phyloP scores from a whole-genome alignment of 2,113 vertebrate species.

The Pseudolaguvia tuberculata region DNA sequence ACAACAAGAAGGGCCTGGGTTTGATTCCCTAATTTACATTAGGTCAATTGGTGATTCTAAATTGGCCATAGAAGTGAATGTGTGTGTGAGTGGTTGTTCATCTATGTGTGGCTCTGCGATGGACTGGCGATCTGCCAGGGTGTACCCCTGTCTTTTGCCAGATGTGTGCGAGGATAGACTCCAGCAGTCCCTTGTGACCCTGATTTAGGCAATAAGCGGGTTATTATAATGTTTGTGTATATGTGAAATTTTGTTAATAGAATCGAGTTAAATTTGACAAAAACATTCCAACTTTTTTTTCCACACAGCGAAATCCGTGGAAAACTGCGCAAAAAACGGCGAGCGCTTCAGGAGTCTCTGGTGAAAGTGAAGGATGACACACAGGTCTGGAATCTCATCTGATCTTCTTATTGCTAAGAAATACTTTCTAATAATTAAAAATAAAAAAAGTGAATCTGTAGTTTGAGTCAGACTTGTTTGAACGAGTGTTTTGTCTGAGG shows the following conservation, averaged over 20 bases:
- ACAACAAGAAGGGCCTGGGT: too few species aligned
- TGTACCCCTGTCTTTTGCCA: too few species aligned
- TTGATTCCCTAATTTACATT: too few species aligned
- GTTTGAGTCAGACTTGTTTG: not conserved
- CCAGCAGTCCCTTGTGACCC: too few species aligned
- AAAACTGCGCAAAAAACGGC: slow-evolving; percentile 63
- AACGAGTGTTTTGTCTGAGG: not conserved
- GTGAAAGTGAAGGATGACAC: slow-evolving; percentile 58
- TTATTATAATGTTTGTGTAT: not conserved
- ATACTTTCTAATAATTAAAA: not conserved
- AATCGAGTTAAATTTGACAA: not conserved
- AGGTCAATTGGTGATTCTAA: too few species aligned
- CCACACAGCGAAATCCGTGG: slow-evolving; percentile 53
- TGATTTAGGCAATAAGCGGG: too few species aligned
- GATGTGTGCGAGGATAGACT: too few species aligned
- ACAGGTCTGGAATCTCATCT: slow-evolving; percentile 55
- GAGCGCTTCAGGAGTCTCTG: slow-evolving; percentile 60
- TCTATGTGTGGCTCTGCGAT: too few species aligned
- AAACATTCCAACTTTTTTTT: not conserved
- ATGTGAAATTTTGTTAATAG: not conserved
- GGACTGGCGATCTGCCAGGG: too few species aligned
- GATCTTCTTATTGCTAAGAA: not conserved
- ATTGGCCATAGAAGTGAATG: too few species aligned
- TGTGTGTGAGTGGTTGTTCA: too few species aligned
- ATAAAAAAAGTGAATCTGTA: too few species aligned